Evolutionary conservation across 2,888 invertebrate genomes (phyloP), one percentile per base, ranked within the genome.

Genomic region (Lobophora halterata): DNA sequence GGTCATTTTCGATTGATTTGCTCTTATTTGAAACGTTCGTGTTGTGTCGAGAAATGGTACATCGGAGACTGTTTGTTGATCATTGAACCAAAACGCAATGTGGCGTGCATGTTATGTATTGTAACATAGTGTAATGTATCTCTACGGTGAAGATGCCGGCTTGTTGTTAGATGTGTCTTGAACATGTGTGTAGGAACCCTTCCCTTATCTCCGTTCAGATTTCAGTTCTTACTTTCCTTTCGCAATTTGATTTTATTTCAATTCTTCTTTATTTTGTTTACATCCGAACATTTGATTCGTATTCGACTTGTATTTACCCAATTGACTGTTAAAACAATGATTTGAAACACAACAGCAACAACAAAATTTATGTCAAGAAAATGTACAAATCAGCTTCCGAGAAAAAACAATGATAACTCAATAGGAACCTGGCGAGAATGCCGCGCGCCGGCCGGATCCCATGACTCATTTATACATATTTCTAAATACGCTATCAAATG

Each of bases 11-110:
- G 54, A 58, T 61, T 55, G 35, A 25, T 55, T 51, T 57, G 57
- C 55, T 51, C 43, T 40, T 21, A 47, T 49, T 24, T 36, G 31
- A 32, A 37, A 50, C 45, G 33, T 46, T 52, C 58, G 59, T 46
- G 49, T 39, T 72, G 69, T 72, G 72, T 56, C 44, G 7, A 31
- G 7, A 34, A 29, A 9, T 28, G 50, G 47, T n/a, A n/a, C n/a
- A n/a, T n/a, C n/a, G n/a, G n/a, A n/a, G 46, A 54, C 44, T 55
- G 37, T 43, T 25, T 58, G 65, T 69, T 71, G 60, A 67, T 77
- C 83, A 79, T 86, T 82, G 86, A 86, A 85, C 86, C 86, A 86
- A 77, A 82, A 79, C 76, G 72, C 86, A 86, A 80, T 69, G 74
- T 77, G 78, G 78, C 82, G 78, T 85, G 86, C 86, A 86, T 86